Evolutionary conservation across 2,113 vertebrate genomes (phyloP).

Genomic region (Calyptommatus sinebrachiatus): DNA sequence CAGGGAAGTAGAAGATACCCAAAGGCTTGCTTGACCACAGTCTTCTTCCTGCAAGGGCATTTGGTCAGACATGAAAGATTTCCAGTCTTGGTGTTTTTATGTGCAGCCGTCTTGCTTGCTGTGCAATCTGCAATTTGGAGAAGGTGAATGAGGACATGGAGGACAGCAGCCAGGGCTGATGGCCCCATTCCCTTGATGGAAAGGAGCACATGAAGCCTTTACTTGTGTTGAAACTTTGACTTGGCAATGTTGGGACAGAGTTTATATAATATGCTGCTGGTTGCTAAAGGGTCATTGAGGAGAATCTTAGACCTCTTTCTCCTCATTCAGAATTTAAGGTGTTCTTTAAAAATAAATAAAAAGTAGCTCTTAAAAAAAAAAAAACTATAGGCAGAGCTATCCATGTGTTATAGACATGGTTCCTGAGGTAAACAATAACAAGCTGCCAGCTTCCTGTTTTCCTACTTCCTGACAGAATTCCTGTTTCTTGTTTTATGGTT

Average conservation of each 20-base stretch:
- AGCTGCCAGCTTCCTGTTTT: too few species aligned
- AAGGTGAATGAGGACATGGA: constrained; percentile 12
- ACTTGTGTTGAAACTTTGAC: constrained; percentile 17
- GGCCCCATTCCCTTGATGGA: constrained; percentile 2
- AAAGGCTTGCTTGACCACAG: neutral
- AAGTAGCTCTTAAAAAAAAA: too few species aligned
- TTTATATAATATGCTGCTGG: neutral
- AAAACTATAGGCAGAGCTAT: neutral
- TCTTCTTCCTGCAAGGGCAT: too few species aligned
- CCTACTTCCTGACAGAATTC: too few species aligned
- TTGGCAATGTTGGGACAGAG: neutral
- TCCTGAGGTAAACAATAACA: too few species aligned
- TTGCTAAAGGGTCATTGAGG: neutral
- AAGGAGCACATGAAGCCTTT: neutral
- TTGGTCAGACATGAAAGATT: neutral
- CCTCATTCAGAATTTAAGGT: too few species aligned
- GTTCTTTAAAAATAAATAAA: neutral
- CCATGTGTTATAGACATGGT: too few species aligned
- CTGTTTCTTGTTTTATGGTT: too few species aligned
- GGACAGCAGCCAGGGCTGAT: neutral
- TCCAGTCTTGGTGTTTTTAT: neutral
- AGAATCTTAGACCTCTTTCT: neutral
- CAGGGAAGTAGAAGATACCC: neutral
- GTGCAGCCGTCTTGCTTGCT: neutral
- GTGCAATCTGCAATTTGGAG: neutral